Evolutionary conservation across 2,888 invertebrate species (phyloP).

Genomic region (Ferdinandea cuprea): DNA sequence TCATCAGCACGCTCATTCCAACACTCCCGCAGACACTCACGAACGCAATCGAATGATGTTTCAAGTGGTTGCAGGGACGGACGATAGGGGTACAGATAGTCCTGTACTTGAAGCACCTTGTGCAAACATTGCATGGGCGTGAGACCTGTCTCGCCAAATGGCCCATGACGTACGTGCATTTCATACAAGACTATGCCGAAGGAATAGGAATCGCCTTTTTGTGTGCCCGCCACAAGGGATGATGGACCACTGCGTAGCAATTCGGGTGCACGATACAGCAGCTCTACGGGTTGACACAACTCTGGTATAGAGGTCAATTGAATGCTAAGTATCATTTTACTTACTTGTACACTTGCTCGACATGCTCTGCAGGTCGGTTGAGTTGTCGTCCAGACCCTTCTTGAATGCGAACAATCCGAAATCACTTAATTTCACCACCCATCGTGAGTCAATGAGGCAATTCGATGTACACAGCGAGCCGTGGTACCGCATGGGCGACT

Average conservation of each 20-base stretch:
- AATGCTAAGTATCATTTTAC: constrained; percentile 75
- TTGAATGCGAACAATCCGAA: constrained; percentile 95
- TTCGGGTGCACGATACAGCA: constrained; percentile 93
- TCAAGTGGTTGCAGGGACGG: constrained; percentile 91
- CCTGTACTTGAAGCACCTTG: constrained; percentile 81
- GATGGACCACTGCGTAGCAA: constrained; percentile 85
- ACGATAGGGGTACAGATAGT: constrained; percentile 79
- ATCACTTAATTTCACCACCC: constrained; percentile 96
- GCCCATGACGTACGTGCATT: constrained; percentile 92
- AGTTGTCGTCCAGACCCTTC: constrained; percentile 87
- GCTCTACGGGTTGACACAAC: constrained; percentile 83
- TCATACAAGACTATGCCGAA: constrained; percentile 95
- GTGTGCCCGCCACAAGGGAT: constrained; percentile 84
- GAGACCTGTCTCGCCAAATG: constrained; percentile 89
- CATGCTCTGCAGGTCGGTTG: constrained; percentile 85
- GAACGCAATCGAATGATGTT: constrained; percentile 93
- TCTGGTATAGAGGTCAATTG: constrained; percentile 3
- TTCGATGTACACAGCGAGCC: constrained; percentile 95
- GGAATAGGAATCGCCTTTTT: constrained; percentile 92
- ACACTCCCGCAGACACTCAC: constrained; percentile 93
- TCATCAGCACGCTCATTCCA: constrained; percentile 92
- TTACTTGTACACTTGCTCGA: constrained; percentile 88
- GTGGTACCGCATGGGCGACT: constrained; percentile 93
- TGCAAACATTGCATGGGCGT: constrained; percentile 86
- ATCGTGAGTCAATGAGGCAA: constrained; percentile 96